Percentiles rank a stretch among this genome's conserved stretches.
phyloP scores from a whole-genome alignment of 2,113 vertebrate genomes.

The Ictalurus furcatus region DNA sequence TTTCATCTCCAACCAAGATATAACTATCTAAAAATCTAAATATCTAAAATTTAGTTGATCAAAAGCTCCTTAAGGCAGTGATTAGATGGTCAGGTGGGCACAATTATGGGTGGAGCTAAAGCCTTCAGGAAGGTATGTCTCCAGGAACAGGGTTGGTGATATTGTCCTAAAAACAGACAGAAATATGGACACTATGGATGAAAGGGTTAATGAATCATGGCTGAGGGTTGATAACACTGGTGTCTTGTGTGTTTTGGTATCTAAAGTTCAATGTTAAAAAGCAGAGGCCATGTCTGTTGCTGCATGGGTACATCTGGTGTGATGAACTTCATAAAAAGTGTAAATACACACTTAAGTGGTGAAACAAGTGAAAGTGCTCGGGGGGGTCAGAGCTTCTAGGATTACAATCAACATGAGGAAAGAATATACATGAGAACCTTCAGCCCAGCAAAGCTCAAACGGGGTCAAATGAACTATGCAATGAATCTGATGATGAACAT shows the following conservation, averaged over 20 bases:
- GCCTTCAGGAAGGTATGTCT: too few species aligned
- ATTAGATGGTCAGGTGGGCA: too few species aligned
- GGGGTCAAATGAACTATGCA: background rate
- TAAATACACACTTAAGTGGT: constrained; percentile 3
- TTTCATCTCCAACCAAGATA: too few species aligned
- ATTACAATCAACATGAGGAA: background rate
- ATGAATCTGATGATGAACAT: background rate
- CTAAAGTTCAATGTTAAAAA: background rate
- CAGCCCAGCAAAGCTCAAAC: background rate
- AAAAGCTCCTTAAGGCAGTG: too few species aligned
- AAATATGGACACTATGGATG: background rate
- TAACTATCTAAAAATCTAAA: too few species aligned
- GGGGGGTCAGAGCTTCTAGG: background rate
- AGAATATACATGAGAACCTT: background rate
- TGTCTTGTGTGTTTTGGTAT: background rate
- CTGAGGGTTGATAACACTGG: background rate
- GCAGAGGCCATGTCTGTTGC: background rate
- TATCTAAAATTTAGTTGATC: too few species aligned
- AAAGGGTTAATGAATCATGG: background rate
- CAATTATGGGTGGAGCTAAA: too few species aligned
- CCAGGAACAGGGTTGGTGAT: too few species aligned
- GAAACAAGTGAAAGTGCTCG: background rate
- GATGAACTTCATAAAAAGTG: background rate
- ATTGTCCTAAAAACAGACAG: background rate
- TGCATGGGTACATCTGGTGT: background rate